Evolutionary conservation across 2,797 vertebrate species (phyloP).

Genomic region (Rhynchonycteris naso): DNA sequence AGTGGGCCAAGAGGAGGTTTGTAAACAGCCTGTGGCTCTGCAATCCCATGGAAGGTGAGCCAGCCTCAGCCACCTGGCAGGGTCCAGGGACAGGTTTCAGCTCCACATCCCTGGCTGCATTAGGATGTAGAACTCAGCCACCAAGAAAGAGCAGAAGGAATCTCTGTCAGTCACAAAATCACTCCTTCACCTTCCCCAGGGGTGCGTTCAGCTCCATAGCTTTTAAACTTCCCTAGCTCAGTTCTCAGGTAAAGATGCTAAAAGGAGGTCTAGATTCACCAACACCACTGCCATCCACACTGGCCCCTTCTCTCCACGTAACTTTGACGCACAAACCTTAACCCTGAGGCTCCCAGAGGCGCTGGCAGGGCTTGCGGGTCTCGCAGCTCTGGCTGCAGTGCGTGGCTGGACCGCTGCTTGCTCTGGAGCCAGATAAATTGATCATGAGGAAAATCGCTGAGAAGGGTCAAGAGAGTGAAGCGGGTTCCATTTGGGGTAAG

Average conservation of each 20-base stretch:
- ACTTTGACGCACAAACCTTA: constrained; percentile 84
- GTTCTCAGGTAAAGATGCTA: constrained; percentile 48
- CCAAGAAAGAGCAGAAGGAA: not conserved
- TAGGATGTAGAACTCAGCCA: not conserved
- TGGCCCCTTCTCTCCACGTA: constrained; percentile 74
- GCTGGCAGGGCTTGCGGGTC: not conserved
- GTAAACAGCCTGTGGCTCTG: constrained; percentile 55
- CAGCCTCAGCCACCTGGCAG: not conserved
- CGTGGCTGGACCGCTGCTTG: not conserved
- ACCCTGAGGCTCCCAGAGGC: constrained; percentile 70
- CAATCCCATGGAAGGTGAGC: not conserved
- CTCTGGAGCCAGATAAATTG: not conserved
- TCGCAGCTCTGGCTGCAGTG: not conserved
- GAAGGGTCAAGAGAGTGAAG: constrained; percentile 24
- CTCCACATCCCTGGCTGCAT: not conserved
- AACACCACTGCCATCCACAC: not conserved
- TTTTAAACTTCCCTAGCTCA: constrained; percentile 72
- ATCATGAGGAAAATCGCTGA: constrained; percentile 49
- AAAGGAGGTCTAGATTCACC: not conserved
- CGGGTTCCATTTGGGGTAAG: constrained; percentile 10
- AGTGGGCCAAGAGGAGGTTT: not conserved
- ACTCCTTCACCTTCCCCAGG: constrained; percentile 1
- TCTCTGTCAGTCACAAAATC: constrained; percentile 9
- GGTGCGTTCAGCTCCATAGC: not conserved
- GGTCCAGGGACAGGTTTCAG: not conserved